Conservation (phyloP, 2,797 vertebrate species). For the Lepus oiostolus region DNA sequence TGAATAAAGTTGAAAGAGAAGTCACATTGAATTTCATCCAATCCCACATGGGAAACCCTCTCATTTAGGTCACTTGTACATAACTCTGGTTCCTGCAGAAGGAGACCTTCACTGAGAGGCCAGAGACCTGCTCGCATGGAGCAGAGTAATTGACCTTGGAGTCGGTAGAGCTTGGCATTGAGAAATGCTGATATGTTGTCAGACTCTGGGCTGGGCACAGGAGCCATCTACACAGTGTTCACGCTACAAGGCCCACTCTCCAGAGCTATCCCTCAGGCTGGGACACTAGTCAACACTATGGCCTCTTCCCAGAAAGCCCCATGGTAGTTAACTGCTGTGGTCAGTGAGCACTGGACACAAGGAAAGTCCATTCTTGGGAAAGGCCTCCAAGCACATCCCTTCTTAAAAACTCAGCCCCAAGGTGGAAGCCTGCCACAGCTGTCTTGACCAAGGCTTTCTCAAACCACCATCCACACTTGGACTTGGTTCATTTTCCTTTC, state of each 20-base stretch:
- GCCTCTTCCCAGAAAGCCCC: neutral
- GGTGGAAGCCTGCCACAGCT: neutral
- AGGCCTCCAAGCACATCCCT: neutral
- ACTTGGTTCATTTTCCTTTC: constrained; percentile 24
- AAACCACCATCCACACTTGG: neutral
- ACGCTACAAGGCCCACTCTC: neutral
- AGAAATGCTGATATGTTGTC: neutral
- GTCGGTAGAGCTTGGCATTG: neutral
- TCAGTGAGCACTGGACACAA: neutral
- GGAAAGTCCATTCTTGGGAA: no score
- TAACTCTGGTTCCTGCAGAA: constrained; percentile 33
- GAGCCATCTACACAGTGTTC: neutral
- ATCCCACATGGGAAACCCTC: neutral
- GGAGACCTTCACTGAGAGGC: neutral
- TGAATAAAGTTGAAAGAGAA: constrained; percentile 79
- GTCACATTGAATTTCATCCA: constrained; percentile 61
- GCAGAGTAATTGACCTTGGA: neutral
- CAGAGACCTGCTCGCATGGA: no score
- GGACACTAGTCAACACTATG: neutral
- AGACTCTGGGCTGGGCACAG: neutral
- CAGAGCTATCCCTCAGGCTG: neutral
- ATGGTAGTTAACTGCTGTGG: neutral
- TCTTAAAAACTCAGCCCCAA: neutral
- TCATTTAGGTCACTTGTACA: no score
- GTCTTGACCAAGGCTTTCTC: neutral